Evolutionary conservation across 2,113 vertebrate genomes (phyloP).

Genomic region (Barbus barbus): DNA sequence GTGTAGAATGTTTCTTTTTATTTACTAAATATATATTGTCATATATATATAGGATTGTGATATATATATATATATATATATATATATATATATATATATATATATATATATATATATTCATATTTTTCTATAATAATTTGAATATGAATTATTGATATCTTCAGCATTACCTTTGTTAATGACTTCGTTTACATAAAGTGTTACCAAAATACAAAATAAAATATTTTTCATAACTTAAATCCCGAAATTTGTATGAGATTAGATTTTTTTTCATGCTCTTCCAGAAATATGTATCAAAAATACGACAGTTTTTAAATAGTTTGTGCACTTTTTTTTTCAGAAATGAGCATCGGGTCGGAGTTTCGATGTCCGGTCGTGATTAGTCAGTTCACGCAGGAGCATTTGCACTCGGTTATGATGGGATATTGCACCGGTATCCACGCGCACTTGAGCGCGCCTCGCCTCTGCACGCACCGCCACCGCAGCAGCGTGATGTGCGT

Average conservation of each 20-base stretch:
- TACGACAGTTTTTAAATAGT: neutral
- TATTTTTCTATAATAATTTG: neutral
- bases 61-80: neutral
- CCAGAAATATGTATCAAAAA: neutral
- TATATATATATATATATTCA: neutral
- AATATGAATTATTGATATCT: neutral
- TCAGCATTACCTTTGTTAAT: neutral
- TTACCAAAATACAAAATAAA: slow-evolving; percentile 36
- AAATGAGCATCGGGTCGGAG: neutral
- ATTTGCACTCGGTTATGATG: slow-evolving; percentile 95
- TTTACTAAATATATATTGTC: no score
- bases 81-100: neutral
- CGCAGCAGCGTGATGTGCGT: slow-evolving; percentile 89
- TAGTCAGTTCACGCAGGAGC: slow-evolving; percentile 84
- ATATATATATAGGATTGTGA: no score
- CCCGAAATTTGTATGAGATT: neutral
- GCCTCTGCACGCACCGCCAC: slow-evolving; percentile 88
- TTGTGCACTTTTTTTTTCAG: neutral
- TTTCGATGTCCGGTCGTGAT: neutral
- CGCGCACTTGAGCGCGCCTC: slow-evolving; percentile 84
- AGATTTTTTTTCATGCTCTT: no score
- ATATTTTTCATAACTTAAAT: slow-evolving; percentile 2
- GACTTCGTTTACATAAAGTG: slow-evolving; percentile 10
- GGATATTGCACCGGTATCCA: slow-evolving; percentile 98
- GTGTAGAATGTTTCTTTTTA: no score